These are phyloP conservation scores for Plecturocebus donacophilus DNA, from an alignment of 2,113 vertebrate species.

Conservation along the genomic window DNA sequence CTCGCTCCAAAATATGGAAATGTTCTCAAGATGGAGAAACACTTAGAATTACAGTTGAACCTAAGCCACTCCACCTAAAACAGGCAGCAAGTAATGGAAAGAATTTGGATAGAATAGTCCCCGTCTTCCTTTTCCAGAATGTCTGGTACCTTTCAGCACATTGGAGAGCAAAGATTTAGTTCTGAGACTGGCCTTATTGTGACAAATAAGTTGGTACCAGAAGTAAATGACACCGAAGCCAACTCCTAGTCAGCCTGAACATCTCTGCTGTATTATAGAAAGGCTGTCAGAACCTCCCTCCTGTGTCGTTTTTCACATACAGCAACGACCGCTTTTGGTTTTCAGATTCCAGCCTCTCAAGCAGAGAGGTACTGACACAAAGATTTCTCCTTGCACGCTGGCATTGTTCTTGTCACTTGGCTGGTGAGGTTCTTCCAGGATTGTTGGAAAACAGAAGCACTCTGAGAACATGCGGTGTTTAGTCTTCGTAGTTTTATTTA, in stretches of 20 bases:
- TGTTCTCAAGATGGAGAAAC: not conserved
- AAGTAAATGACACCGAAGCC: not conserved
- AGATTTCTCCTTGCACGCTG: not conserved
- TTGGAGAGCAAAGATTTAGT: not conserved
- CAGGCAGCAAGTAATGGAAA: fast-evolving
- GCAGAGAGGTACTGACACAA: not conserved
- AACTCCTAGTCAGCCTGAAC: no score
- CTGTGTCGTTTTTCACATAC: fast-evolving
- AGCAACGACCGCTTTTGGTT: fast-evolving
- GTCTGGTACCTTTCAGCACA: not conserved
- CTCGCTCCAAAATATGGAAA: not conserved
- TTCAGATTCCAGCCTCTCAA: not conserved
- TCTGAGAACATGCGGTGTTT: no score
- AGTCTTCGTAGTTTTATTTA: not conserved
- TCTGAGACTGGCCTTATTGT: not conserved
- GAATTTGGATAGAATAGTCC: not conserved
- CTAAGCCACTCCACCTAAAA: not conserved
- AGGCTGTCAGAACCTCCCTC: not conserved
- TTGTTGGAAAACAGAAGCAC: not conserved
- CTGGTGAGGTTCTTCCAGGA: not conserved
- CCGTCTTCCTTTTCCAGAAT: not conserved
- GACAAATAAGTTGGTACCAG: not conserved
- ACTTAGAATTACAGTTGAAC: not conserved
- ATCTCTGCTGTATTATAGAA: not conserved
- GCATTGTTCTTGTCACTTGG: not conserved